phyloP scores from a whole-genome alignment of 2,113 vertebrate genomes.

The Hippocampus abdominalis region DNA sequence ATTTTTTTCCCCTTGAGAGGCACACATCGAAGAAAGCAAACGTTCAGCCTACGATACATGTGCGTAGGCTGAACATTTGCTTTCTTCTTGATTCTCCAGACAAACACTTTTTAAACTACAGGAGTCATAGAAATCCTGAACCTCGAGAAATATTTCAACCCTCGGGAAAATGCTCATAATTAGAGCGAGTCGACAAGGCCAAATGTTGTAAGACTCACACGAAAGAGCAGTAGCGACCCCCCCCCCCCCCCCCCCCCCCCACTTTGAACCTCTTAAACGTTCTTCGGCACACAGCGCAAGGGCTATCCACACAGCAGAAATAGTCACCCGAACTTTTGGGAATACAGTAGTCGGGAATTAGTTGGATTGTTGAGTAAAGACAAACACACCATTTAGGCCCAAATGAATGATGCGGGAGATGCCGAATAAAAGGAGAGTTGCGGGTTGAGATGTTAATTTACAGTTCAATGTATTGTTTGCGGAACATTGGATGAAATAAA shows the following conservation, averaged over 20 bases:
- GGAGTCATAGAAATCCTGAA: conserved; percentile 1
- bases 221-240: background rate
- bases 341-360: conserved; percentile 17
- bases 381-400: conserved; percentile 7
- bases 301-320: conserved; percentile 49
- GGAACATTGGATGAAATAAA: background rate
- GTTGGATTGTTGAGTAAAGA: conserved; percentile 5
- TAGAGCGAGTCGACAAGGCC: conserved; percentile 51
- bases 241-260: too few relatives aligned
- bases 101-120: background rate
- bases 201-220: conserved; percentile 37
- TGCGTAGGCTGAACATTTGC: too few relatives aligned
- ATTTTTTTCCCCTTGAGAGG: conserved; percentile 50
- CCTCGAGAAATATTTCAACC: conserved; percentile 18
- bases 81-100: background rate
- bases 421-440: background rate
- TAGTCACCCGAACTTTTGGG: conserved; percentile 35
- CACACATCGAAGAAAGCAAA: conserved; percentile 47
- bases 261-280: conserved; percentile 42
- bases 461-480: background rate
- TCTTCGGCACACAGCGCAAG: conserved; percentile 44
- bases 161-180: conserved; percentile 21
- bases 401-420: background rate
- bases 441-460: background rate
- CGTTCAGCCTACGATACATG: conserved; percentile 23